A percentile compares a stretch with the other conserved stretches of the same genome.
These are phyloP conservation scores for Quadroppia sp. DNA, from an alignment of 2,888 invertebrate species.

Conservation along the genomic window DNA sequence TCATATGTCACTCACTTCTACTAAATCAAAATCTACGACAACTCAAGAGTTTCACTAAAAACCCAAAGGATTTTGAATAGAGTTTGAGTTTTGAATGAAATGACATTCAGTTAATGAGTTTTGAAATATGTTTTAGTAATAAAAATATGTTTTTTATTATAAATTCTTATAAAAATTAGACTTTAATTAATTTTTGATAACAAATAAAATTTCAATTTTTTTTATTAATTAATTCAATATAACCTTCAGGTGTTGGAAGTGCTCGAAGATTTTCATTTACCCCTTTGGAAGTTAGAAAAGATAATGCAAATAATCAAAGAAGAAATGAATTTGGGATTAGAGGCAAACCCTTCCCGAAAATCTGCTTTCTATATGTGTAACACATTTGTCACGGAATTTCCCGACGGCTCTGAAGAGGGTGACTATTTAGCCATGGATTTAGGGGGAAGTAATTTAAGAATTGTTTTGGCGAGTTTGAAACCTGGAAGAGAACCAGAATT, in stretches of 20 bases:
- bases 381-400: constrained; percentile 42
- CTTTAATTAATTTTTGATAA: too few species aligned
- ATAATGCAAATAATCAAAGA: constrained; percentile 26
- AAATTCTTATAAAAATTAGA: too few species aligned
- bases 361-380: constrained; percentile 41
- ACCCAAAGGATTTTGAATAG: too few species aligned
- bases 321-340: constrained; percentile 36
- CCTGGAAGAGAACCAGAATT: constrained; percentile 17
- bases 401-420: constrained; percentile 39
- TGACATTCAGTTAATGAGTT: too few species aligned
- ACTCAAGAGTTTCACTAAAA: too few species aligned
- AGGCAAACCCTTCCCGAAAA: constrained; percentile 7
- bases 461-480: constrained; percentile 30
- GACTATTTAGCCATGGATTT: constrained; percentile 42
- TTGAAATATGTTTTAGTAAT: too few species aligned
- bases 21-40: too few species aligned
- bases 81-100: too few species aligned
- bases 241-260: background rate
- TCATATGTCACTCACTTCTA: too few species aligned
- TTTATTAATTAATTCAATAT: background rate
- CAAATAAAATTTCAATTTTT: too few species aligned
- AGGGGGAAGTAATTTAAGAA: constrained; percentile 42
- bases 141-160: too few species aligned
- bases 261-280: background rate
- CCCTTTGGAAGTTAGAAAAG: background rate